Evolutionary conservation across 2,797 vertebrate species (phyloP).

Genomic region (Monodelphis domestica): DNA sequence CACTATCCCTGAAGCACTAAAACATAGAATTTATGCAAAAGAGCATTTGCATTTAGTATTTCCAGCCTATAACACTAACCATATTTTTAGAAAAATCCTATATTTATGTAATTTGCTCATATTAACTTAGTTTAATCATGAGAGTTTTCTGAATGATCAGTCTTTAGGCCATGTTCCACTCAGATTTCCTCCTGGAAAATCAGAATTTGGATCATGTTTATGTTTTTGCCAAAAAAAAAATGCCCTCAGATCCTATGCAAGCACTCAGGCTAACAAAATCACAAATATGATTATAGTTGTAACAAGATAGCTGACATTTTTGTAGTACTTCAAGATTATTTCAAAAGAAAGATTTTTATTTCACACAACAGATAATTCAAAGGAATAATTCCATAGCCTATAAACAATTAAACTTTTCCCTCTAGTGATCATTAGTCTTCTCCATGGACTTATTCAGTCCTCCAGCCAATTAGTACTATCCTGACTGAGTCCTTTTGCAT

Average conservation of each 20-base stretch:
- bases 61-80: not conserved
- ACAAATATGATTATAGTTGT: not conserved
- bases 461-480: not conserved
- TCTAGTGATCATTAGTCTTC: not conserved
- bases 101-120: not conserved
- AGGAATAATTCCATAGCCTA: not conserved
- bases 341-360: not conserved
- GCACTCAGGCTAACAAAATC: not conserved
- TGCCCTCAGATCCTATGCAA: not conserved
- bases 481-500: not conserved
- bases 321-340: not conserved
- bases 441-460: not conserved
- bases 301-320: not conserved
- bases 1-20: not conserved
- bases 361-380: not conserved
- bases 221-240: not conserved
- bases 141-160: not conserved
- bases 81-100: not conserved
- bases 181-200: not conserved
- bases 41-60: not conserved
- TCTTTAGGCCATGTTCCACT: not conserved
- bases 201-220: not conserved
- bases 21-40: not conserved
- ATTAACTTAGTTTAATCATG: not conserved
- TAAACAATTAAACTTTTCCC: not conserved